phyloP scores from a whole-genome alignment of 2,797 vertebrate species.

The Iguana delicatissima region DNA sequence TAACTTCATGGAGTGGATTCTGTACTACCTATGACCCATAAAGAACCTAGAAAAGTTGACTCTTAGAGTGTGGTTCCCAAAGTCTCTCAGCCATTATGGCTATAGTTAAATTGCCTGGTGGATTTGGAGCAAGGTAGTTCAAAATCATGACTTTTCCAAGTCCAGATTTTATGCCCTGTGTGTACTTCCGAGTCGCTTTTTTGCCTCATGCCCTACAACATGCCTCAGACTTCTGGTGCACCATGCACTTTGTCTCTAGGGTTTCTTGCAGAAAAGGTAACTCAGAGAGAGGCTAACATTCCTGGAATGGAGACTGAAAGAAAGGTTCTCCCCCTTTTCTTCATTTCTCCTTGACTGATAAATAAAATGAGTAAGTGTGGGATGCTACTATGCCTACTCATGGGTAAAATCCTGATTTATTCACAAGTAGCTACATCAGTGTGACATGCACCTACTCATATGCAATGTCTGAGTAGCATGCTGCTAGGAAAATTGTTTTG shows the following conservation, averaged over 20 bases:
- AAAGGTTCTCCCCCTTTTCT: too few relatives aligned
- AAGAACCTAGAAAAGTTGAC: background rate
- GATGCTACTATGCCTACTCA: background rate
- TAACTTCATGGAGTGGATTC: background rate
- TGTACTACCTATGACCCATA: too few relatives aligned
- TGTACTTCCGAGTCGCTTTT: background rate
- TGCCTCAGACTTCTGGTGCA: background rate
- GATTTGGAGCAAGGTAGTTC: too few relatives aligned
- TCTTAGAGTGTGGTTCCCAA: too few relatives aligned
- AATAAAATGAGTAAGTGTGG: background rate
- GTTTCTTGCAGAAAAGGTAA: conserved; percentile 1
- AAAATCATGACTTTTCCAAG: too few relatives aligned
- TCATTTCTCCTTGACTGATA: too few relatives aligned
- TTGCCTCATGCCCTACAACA: background rate
- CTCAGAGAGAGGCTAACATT: background rate
- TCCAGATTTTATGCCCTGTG: background rate
- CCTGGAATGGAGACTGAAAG: background rate
- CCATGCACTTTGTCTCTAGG: background rate
- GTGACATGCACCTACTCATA: background rate
- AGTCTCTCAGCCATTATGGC: too few relatives aligned
- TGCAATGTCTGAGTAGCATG: background rate
- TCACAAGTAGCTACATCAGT: background rate
- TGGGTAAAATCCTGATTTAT: background rate
- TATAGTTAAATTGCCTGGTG: too few relatives aligned
- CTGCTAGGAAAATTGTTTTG: too few relatives aligned